Conservation (phyloP, 2,113 vertebrate genomes). For the Ursus arctos region DNA sequence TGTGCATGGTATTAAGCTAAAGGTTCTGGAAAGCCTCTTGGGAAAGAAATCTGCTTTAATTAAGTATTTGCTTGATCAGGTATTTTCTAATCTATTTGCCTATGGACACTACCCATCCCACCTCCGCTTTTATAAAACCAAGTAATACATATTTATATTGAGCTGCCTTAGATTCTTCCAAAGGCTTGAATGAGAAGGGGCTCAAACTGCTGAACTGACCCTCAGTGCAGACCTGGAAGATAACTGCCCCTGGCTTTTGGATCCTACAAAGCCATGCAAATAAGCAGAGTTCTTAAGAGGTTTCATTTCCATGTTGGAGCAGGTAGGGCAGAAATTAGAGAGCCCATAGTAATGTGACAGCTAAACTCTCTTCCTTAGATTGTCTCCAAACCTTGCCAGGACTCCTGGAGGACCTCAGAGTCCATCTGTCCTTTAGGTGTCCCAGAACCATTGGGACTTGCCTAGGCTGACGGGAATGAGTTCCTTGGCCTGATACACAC, state of each 20-base stretch:
- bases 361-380: background rate
- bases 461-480: background rate
- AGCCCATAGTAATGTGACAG: background rate
- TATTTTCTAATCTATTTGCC: background rate
- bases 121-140: background rate
- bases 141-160: background rate
- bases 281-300: background rate
- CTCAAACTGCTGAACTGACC: background rate
- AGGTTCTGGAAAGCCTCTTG: background rate
- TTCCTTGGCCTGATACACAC: background rate
- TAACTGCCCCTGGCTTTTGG: background rate
- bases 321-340: background rate
- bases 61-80: background rate
- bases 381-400: background rate
- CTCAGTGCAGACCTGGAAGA: background rate
- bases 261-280: background rate
- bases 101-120: background rate
- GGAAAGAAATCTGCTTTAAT: conserved; percentile 38
- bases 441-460: background rate
- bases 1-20: background rate
- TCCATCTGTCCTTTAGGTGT: background rate
- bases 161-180: background rate
- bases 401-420: background rate
- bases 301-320: background rate
- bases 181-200: background rate